Conservation (phyloP, 2,797 vertebrate species). For the Spondyliosoma cantharus region DNA sequence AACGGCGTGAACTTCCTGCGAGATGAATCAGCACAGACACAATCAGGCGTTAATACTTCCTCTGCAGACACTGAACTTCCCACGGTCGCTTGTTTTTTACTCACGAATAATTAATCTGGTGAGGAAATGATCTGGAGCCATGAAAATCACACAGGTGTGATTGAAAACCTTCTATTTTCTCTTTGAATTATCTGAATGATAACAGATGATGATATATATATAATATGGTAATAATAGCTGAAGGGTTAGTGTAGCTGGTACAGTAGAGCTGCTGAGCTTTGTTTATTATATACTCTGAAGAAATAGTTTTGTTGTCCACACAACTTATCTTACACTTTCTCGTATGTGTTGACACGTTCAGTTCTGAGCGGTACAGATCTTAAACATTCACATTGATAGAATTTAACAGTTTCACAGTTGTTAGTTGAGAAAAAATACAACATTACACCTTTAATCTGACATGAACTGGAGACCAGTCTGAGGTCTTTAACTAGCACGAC, state of each 20-base stretch:
- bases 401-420: not conserved
- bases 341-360: not conserved
- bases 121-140: not conserved
- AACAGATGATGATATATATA: too few relatives aligned
- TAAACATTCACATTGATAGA: not conserved
- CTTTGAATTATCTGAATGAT: not conserved
- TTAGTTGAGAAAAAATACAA: not conserved
- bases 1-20: not conserved
- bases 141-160: not conserved
- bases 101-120: not conserved
- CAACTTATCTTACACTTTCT: not conserved
- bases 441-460: not conserved
- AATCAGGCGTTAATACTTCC: not conserved
- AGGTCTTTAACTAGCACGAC: not conserved
- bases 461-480: not conserved
- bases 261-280: not conserved
- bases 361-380: not conserved
- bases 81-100: not conserved
- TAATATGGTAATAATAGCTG: not conserved
- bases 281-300: not conserved
- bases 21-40: slow-evolving; percentile 7
- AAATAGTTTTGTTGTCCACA: not conserved
- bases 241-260: not conserved
- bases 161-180: not conserved
- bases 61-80: not conserved